Evolutionary conservation across 2,888 invertebrate genomes (phyloP).

Genomic region (Phyllotreta striolata): DNA sequence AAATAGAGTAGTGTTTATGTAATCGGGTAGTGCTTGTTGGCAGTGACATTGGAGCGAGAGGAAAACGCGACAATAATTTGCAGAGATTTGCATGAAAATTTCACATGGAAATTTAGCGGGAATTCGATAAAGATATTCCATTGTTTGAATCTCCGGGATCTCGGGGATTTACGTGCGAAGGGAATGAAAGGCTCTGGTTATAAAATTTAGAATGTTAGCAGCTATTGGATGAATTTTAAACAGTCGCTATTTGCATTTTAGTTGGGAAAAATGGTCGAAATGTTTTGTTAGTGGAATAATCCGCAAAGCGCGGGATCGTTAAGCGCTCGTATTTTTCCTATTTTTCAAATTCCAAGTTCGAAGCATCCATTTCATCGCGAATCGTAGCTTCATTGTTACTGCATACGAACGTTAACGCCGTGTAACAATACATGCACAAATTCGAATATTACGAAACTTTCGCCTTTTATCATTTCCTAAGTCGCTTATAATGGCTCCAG

Average conservation of each 20-base stretch:
- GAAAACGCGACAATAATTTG: conserved; percentile 18
- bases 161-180: conserved; percentile 1
- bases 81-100: conserved; percentile 18
- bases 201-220: conserved; percentile 21
- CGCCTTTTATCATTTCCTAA: too few relatives aligned
- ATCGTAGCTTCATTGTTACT: too few relatives aligned
- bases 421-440: too few relatives aligned
- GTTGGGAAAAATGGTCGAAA: background rate
- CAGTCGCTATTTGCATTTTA: conserved; percentile 13
- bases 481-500: too few relatives aligned
- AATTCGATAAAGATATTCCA: conserved; percentile 20
- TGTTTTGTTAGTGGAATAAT: too few relatives aligned
- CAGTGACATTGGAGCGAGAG: conserved; percentile 9
- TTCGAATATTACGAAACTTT: too few relatives aligned
- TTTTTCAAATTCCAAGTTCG: too few relatives aligned
- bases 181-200: conserved; percentile 13
- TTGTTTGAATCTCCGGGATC: conserved; percentile 18
- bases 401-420: too few relatives aligned
- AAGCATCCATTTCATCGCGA: too few relatives aligned
- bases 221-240: conserved; percentile 18
- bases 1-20: too few relatives aligned
- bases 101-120: conserved; percentile 20
- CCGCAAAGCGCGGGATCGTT: too few relatives aligned
- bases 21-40: background rate
- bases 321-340: too few relatives aligned